phyloP scores from a whole-genome alignment of 2,113 vertebrate genomes.

The Ictalurus furcatus region DNA sequence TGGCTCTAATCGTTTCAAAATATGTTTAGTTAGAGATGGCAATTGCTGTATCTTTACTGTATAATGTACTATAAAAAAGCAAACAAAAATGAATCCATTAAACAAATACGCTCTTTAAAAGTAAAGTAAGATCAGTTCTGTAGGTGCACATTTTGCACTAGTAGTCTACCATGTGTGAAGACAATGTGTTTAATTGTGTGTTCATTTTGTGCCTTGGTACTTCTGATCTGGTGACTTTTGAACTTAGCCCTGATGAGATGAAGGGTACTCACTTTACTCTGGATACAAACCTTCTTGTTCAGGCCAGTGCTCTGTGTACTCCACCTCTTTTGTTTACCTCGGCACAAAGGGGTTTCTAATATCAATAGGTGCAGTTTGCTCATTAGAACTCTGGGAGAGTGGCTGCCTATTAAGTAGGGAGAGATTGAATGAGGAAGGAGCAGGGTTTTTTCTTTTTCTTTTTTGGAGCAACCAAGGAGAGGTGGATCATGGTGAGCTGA shows the following conservation, averaged over 20 bases:
- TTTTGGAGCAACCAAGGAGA: neutral
- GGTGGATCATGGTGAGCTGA: neutral
- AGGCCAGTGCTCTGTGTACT: conserved; percentile 22
- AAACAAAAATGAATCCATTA: neutral
- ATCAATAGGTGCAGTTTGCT: conserved; percentile 46
- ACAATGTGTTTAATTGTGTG: conserved; percentile 22
- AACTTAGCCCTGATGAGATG: conserved; percentile 10
- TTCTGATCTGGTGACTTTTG: conserved; percentile 16
- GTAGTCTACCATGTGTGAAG: neutral
- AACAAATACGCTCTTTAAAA: neutral
- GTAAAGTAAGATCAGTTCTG: neutral
- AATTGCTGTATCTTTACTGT: neutral
- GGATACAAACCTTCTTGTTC: conserved; percentile 43
- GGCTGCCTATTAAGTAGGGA: conserved; percentile 32
- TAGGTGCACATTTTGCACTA: neutral
- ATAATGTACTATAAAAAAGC: neutral
- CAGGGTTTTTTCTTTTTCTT: neutral
- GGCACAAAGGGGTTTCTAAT: conserved; percentile 44
- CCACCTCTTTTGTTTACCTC: conserved; percentile 5
- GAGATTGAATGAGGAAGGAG: conserved; percentile 4
- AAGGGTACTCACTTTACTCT: conserved; percentile 14
- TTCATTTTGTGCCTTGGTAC: neutral
- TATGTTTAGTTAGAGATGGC: neutral
- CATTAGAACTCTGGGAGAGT: conserved; percentile 34
- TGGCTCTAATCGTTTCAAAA: neutral